These are phyloP conservation scores for Triplophysa bombifrons DNA, from an alignment of 2,797 vertebrate species.

Conservation along the genomic window DNA sequence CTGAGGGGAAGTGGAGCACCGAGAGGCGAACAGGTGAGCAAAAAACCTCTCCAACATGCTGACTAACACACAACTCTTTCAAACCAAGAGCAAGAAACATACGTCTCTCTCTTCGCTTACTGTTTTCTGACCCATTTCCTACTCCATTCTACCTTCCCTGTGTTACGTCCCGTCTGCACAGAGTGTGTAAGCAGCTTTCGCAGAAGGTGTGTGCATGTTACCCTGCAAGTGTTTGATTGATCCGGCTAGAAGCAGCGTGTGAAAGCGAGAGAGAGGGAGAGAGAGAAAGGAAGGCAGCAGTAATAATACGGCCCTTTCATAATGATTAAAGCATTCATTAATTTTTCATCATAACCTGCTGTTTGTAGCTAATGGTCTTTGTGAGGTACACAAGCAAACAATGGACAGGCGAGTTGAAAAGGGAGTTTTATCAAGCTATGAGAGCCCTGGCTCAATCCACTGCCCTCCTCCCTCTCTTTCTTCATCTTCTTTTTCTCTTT, in stretches of 20 bases:
- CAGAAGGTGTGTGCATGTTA: constrained; percentile 37
- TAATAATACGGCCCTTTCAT: constrained; percentile 90
- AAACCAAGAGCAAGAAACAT: not conserved
- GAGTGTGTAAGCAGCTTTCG: constrained; percentile 27
- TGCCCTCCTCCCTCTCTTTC: constrained; percentile 54
- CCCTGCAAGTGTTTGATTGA: constrained; percentile 63
- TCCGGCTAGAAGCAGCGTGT: constrained; percentile 68
- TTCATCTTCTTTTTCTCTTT: constrained; percentile 56
- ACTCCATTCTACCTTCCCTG: constrained; percentile 28
- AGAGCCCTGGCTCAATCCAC: constrained; percentile 77
- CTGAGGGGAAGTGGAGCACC: constrained; percentile 77
- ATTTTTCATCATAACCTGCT: constrained; percentile 99
- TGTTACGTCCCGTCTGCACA: constrained; percentile 16
- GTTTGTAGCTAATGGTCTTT: constrained; percentile 97
- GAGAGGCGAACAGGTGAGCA: constrained; percentile 56
- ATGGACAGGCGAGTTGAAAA: constrained; percentile 79
- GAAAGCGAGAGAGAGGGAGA: constrained; percentile 55
- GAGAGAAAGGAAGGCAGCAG: constrained; percentile 68
- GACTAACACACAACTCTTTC: constrained; percentile 35
- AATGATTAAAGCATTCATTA: constrained; percentile 98
- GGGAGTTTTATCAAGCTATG: constrained; percentile 81
- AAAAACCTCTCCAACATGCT: constrained; percentile 30
- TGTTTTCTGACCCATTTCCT: constrained; percentile 77
- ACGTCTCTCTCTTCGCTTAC: constrained; percentile 52
- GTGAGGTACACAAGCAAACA: constrained; percentile 91